A percentile compares a stretch with the other conserved stretches of the same genome.
phyloP scores from a whole-genome alignment of 2,888 invertebrate genomes.

The Autographa pulchrina region DNA sequence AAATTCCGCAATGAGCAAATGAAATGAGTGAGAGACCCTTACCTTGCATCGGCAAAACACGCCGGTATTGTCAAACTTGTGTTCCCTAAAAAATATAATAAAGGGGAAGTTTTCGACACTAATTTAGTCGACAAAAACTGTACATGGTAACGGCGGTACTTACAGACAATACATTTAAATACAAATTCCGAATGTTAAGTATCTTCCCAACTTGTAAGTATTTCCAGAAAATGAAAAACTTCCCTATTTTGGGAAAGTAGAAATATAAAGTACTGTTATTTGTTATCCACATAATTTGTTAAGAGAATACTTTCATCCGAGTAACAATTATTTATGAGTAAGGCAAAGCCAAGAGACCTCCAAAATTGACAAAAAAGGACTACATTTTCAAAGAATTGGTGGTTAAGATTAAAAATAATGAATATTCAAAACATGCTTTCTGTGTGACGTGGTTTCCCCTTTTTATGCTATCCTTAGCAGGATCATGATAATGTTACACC shows the following conservation, averaged over 20 bases:
- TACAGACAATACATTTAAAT: conserved; percentile 4
- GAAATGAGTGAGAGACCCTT: too few relatives aligned
- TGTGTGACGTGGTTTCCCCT: too few relatives aligned
- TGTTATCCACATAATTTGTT: not conserved
- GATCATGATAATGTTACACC: too few relatives aligned
- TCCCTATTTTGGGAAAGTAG: not conserved
- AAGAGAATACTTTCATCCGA: not conserved
- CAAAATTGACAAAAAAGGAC: not conserved
- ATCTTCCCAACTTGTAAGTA: not conserved
- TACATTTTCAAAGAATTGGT: not conserved
- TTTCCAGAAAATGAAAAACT: not conserved
- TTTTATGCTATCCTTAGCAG: too few relatives aligned
- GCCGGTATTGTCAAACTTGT: too few relatives aligned
- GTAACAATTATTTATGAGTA: conserved; percentile 1
- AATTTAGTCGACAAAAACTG: not conserved
- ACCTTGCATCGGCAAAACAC: too few relatives aligned
- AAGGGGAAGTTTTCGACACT: too few relatives aligned
- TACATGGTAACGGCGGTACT: not conserved
- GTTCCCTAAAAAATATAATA: too few relatives aligned
- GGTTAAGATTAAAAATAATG: not conserved
- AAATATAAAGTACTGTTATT: not conserved
- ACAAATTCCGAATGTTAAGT: not conserved
- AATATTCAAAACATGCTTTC: not conserved
- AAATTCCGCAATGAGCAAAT: too few relatives aligned
- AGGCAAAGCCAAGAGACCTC: not conserved